A percentile compares a stretch with the other conserved stretches of the same genome.
Conservation (phyloP, 2,888 invertebrate species). For the Melinaea marsaeus region DNA sequence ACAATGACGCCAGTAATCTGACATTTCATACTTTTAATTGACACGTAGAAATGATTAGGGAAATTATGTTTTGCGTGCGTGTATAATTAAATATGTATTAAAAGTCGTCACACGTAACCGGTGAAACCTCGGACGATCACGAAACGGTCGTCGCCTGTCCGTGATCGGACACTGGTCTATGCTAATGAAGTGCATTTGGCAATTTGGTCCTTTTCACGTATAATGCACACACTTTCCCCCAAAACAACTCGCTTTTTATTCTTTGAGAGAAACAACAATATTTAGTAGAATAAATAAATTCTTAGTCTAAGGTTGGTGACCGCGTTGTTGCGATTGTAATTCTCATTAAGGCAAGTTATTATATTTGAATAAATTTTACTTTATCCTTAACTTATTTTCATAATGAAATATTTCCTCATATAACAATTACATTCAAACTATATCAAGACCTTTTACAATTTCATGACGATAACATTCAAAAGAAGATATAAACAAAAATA, state of each 20-base stretch:
- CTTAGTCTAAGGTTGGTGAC: too few species aligned
- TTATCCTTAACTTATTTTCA: too few species aligned
- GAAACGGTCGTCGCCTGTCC: conserved; percentile 38
- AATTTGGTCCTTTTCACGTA: conserved; percentile 59
- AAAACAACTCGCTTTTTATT: conserved; percentile 19
- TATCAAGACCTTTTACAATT: too few species aligned
- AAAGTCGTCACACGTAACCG: conserved; percentile 52
- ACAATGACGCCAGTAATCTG: not conserved
- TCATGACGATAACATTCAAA: too few species aligned
- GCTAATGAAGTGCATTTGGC: conserved; percentile 56
- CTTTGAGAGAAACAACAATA: not conserved
- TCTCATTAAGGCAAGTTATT: too few species aligned
- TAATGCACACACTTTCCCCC: conserved; percentile 48
- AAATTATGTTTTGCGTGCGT: conserved; percentile 41
- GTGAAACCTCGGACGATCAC: conserved; percentile 51
- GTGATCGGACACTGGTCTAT: conserved; percentile 47
- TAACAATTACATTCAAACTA: too few species aligned
- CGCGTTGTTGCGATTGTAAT: too few species aligned
- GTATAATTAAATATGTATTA: conserved; percentile 37
- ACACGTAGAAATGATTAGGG: conserved; percentile 41
- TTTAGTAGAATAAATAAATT: too few species aligned
- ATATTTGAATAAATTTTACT: too few species aligned
- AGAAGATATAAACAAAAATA: too few species aligned
- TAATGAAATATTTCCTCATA: too few species aligned
- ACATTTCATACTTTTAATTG: conserved; percentile 18